Evolutionary conservation across 2,797 vertebrate species (phyloP).

Genomic region (Eulemur albifrons): DNA sequence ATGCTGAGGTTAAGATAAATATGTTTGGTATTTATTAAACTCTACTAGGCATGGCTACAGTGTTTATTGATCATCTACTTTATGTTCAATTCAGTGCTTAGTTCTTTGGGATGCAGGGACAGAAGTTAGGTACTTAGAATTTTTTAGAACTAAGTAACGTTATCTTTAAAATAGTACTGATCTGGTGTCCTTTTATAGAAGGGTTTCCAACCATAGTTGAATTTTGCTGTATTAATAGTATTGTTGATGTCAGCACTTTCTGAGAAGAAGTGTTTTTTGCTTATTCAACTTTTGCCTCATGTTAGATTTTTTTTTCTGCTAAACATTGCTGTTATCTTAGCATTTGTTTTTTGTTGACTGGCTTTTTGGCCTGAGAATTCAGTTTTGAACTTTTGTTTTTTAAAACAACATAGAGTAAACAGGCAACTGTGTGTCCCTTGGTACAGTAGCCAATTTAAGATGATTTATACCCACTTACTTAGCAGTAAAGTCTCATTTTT

Average conservation of each 20-base stretch:
- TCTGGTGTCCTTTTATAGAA: neutral
- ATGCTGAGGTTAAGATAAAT: neutral
- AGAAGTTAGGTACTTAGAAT: neutral
- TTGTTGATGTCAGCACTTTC: slow-evolving; percentile 58
- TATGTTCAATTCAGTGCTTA: neutral
- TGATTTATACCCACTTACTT: slow-evolving; percentile 27
- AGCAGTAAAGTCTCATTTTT: slow-evolving; percentile 16
- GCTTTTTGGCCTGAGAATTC: slow-evolving; percentile 35
- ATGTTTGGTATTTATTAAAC: neutral
- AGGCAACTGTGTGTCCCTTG: neutral
- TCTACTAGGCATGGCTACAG: neutral
- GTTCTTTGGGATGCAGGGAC: neutral
- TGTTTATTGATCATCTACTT: neutral
- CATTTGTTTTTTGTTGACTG: neutral
- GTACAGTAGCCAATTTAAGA: neutral
- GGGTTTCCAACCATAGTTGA: neutral
- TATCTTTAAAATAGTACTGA: neutral
- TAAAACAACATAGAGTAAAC: neutral
- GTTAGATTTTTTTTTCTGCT: slow-evolving; percentile 47
- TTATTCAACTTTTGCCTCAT: slow-evolving; percentile 66
- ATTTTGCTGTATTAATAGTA: neutral
- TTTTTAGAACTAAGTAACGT: slow-evolving; percentile 32
- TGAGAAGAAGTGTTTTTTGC: slow-evolving; percentile 50
- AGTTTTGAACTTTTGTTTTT: neutral
- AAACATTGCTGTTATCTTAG: slow-evolving; percentile 55